Conservation (phyloP, 2,888 invertebrate species). For the Agriopis marginaria region DNA sequence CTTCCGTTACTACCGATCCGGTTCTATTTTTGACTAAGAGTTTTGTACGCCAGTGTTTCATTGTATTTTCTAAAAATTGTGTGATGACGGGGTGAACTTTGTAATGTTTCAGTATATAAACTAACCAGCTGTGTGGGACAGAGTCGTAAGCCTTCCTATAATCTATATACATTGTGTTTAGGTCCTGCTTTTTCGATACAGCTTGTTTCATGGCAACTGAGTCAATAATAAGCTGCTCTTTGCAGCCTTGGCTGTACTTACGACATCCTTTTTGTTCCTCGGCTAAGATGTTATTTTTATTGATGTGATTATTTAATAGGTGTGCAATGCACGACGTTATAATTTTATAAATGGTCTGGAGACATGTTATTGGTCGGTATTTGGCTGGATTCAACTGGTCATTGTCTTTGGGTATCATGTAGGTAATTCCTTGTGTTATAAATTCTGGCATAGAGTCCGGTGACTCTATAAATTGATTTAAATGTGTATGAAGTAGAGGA, state of each 20-base stretch:
- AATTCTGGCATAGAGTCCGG: not conserved
- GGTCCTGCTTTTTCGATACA: not conserved
- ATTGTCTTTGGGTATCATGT: slow-evolving; percentile 1
- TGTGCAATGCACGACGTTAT: not conserved
- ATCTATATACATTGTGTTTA: not conserved
- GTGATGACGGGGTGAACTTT: not conserved
- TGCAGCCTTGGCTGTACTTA: no score
- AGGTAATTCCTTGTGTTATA: not conserved
- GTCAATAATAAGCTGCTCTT: not conserved
- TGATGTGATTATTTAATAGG: not conserved
- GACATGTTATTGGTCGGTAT: slow-evolving; percentile 1
- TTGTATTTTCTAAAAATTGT: not conserved
- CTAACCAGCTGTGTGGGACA: not conserved
- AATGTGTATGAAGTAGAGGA: not conserved
- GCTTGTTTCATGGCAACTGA: not conserved
- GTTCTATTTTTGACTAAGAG: not conserved
- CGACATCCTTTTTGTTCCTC: no score
- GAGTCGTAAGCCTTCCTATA: not conserved
- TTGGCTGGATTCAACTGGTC: not conserved
- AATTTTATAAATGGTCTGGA: not conserved
- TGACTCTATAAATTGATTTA: not conserved
- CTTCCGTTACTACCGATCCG: not conserved
- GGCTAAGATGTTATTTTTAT: not conserved
- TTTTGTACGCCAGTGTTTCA: not conserved
- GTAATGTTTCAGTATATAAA: not conserved